Percentiles rank a stretch among this genome's conserved stretches.
These are phyloP conservation scores for Engraulis encrasicolus DNA, from an alignment of 2,113 vertebrate genomes.

Conservation along the genomic window DNA sequence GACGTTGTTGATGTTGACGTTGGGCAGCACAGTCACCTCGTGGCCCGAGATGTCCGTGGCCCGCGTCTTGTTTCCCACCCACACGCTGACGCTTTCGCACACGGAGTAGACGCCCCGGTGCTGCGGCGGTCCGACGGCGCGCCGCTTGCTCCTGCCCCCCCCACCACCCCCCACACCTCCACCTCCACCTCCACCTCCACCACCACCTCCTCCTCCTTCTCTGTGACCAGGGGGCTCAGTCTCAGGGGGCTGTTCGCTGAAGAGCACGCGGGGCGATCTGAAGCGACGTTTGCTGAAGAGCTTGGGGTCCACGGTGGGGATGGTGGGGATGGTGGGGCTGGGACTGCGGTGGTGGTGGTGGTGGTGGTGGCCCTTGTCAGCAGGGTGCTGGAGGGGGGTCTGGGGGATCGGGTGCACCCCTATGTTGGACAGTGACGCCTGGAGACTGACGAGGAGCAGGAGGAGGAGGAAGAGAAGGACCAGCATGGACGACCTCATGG, in stretches of 20 bases:
- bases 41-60: conserved; percentile 96
- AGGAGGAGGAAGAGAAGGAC: conserved; percentile 87
- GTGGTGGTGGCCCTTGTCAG: conserved; percentile 30
- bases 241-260: conserved; percentile 86
- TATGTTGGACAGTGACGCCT: conserved; percentile 82
- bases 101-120: conserved; percentile 93
- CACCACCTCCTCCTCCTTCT: conserved; percentile 66
- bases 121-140: conserved; percentile 76
- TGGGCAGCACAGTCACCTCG: conserved; percentile 90
- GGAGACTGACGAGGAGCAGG: conserved; percentile 89
- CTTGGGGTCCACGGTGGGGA: conserved; percentile 86
- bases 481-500: conserved; percentile 96
- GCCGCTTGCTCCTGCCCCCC: conserved; percentile 73
- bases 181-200: conserved; percentile 61
- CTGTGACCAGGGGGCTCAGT: conserved; percentile 67
- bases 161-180: neutral
- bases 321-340: conserved; percentile 46
- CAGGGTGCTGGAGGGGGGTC: conserved; percentile 65
- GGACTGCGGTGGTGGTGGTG: too few relatives aligned
- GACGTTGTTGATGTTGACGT: conserved; percentile 93
- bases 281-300: conserved; percentile 85
- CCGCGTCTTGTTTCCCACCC: conserved; percentile 94
- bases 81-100: conserved; percentile 92
- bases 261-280: conserved; percentile 88
- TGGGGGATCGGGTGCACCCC: conserved; percentile 77